Evolutionary conservation across 2,888 invertebrate genomes (phyloP).

Genomic region (Zygogramma bicolorata): DNA sequence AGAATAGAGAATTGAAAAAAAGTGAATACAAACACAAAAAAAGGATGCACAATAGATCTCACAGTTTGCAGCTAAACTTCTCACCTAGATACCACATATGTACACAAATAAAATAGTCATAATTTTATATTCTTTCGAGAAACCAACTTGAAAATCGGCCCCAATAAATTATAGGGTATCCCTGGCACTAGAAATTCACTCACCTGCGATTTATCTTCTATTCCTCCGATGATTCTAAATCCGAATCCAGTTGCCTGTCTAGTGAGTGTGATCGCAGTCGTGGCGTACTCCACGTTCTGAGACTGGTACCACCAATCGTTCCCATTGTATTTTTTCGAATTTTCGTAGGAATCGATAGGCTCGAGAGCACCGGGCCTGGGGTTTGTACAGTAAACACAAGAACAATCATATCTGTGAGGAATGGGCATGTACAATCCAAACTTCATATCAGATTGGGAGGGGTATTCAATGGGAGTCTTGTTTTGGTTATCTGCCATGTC

Average conservation of each 20-base stretch:
- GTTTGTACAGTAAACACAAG: slow-evolving; percentile 62
- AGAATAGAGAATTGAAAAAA: too few relatives aligned
- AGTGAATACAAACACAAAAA: too few relatives aligned
- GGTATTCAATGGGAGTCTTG: slow-evolving; percentile 59
- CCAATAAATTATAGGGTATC: too few relatives aligned
- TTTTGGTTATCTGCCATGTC: slow-evolving; percentile 57
- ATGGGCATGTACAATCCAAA: slow-evolving; percentile 60
- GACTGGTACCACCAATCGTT: slow-evolving; percentile 55
- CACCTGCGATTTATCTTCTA: slow-evolving; percentile 95
- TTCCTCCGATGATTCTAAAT: slow-evolving; percentile 97
- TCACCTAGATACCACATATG: too few relatives aligned
- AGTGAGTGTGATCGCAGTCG: slow-evolving; percentile 77
- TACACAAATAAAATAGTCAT: too few relatives aligned
- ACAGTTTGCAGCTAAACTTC: too few relatives aligned
- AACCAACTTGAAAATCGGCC: too few relatives aligned
- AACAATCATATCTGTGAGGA: slow-evolving; percentile 63
- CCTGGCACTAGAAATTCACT: too few relatives aligned
- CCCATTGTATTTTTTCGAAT: slow-evolving; percentile 51
- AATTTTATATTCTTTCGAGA: too few relatives aligned
- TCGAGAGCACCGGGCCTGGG: slow-evolving; percentile 47
- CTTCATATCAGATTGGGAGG: slow-evolving; percentile 59
- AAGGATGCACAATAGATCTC: too few relatives aligned
- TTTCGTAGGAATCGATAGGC: slow-evolving; percentile 47
- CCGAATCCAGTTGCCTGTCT: slow-evolving; percentile 97
- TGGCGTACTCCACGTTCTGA: slow-evolving; percentile 59